phyloP scores from a whole-genome alignment of 2,797 vertebrate genomes.

The Decapterus maruadsi region DNA sequence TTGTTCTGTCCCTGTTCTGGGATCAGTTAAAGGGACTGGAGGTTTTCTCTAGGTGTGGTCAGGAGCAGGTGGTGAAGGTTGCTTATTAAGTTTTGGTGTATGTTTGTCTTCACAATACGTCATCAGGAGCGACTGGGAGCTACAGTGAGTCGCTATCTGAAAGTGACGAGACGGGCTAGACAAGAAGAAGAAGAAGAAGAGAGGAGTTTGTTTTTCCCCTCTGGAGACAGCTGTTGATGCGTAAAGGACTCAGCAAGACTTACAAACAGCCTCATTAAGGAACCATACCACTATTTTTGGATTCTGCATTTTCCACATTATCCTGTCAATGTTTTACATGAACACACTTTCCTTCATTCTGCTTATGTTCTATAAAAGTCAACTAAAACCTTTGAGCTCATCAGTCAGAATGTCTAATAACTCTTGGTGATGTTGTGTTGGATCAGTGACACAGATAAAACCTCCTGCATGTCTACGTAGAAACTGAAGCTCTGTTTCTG shows the following conservation, averaged over 20 bases:
- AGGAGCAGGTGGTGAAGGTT: background rate
- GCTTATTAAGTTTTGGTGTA: no score
- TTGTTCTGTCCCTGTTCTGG: background rate
- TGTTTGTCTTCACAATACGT: no score
- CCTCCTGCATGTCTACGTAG: background rate
- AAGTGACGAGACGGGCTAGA: no score
- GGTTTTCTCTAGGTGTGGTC: no score
- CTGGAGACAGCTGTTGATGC: no score
- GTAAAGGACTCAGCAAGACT: no score
- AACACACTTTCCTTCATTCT: background rate
- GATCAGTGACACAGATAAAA: slow-evolving; percentile 4
- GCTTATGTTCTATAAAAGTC: background rate
- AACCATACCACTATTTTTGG: no score
- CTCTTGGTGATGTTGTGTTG: background rate
- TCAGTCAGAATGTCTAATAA: background rate
- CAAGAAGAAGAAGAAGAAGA: no score
- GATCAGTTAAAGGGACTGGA: background rate
- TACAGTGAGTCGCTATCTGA: no score
- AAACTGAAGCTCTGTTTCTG: background rate
- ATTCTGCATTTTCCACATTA: background rate
- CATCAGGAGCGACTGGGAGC: no score
- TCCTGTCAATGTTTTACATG: background rate
- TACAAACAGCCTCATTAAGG: no score
- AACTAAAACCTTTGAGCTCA: background rate
- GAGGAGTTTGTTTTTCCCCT: no score